Percentiles rank a stretch among this genome's conserved stretches.
Evolutionary conservation across 2,888 invertebrate species (phyloP).

Genomic region (Gerris lacustris): DNA sequence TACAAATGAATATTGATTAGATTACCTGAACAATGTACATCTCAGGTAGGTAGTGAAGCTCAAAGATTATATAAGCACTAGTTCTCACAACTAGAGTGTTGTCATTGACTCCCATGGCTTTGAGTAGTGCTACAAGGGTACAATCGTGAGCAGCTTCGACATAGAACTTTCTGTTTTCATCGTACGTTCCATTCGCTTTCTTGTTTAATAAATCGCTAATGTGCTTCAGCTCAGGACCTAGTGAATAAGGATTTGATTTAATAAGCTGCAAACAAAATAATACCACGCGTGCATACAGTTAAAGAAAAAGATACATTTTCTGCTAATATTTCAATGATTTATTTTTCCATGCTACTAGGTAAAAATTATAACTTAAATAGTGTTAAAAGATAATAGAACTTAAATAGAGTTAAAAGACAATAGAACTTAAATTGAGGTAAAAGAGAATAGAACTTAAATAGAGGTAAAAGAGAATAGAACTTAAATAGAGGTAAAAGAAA

Average conservation of each 20-base stretch:
- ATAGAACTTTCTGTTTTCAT: not conserved
- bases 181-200: not conserved
- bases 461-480: too few relatives aligned
- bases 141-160: not conserved
- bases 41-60: not conserved
- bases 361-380: too few relatives aligned
- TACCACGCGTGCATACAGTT: too few relatives aligned
- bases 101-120: not conserved
- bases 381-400: too few relatives aligned
- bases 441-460: too few relatives aligned
- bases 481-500: too few relatives aligned
- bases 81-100: not conserved
- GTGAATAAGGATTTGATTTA: not conserved
- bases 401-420: too few relatives aligned
- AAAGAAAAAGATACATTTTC: too few relatives aligned
- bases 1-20: not conserved
- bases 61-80: not conserved
- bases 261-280: too few relatives aligned
- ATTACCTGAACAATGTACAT: not conserved
- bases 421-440: too few relatives aligned
- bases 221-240: not conserved
- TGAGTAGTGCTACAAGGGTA: not conserved
- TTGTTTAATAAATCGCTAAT: not conserved
- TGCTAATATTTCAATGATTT: too few relatives aligned
- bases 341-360: too few relatives aligned